phyloP scores from a whole-genome alignment of 2,797 vertebrate genomes.

The Darevskia nairensis region DNA sequence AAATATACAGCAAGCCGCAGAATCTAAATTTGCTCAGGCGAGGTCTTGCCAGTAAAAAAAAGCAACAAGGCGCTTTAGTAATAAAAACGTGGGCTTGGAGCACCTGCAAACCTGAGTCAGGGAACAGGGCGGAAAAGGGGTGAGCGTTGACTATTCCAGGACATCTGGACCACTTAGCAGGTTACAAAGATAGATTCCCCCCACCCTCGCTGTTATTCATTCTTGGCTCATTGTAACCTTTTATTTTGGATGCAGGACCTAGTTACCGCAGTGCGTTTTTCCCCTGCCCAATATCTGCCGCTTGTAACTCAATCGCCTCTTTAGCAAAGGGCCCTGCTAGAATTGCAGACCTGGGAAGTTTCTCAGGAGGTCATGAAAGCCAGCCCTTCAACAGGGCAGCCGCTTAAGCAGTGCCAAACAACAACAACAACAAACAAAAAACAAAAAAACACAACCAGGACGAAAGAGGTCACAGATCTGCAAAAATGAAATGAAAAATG shows the following conservation, averaged over 20 bases:
- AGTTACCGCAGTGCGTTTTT: not conserved
- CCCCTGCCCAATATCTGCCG: not conserved
- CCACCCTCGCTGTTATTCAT: not conserved
- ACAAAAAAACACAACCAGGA: not conserved
- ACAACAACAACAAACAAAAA: too few species aligned
- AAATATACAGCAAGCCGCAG: constrained; percentile 41
- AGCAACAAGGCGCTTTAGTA: constrained; percentile 30
- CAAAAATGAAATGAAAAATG: too few species aligned
- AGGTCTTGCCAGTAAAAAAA: constrained; percentile 39
- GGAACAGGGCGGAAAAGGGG: not conserved
- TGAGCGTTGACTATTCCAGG: not conserved
- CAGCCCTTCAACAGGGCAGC: not conserved
- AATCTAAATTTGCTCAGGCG: constrained; percentile 46
- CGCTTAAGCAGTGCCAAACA: too few species aligned
- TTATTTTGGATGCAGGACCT: constrained; percentile 12
- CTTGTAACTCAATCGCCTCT: not conserved
- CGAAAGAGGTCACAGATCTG: not conserved
- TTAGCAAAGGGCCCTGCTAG: not conserved
- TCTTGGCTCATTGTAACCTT: constrained; percentile 20
- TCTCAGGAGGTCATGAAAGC: not conserved
- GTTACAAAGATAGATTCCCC: constrained; percentile 34
- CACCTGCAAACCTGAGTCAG: constrained; percentile 18
- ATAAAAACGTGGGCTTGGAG: constrained; percentile 34
- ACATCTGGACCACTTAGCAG: constrained; percentile 6
- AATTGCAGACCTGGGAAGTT: not conserved